These are phyloP conservation scores for Andricus quercusramuli DNA, from an alignment of 2,888 invertebrate genomes.

Conservation along the genomic window DNA sequence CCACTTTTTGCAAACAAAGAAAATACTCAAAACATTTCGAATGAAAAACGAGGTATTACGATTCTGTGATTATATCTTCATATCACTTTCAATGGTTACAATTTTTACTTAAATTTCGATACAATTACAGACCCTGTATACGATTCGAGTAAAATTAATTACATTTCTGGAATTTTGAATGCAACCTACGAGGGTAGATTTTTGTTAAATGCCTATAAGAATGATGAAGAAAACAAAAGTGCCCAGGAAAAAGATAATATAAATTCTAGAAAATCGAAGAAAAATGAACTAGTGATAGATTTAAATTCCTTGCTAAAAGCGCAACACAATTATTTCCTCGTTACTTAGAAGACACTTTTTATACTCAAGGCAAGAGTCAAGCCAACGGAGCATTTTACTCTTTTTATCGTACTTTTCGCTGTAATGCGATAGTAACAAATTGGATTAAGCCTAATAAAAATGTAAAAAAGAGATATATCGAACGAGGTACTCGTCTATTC, in stretches of 20 bases:
- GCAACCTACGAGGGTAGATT: slow-evolving; percentile 12
- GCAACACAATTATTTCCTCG: slow-evolving; percentile 25
- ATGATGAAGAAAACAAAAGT: neutral
- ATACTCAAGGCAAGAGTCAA: neutral
- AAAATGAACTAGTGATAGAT: slow-evolving; percentile 4
- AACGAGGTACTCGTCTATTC: no score
- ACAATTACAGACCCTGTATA: slow-evolving; percentile 8
- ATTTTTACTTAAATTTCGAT: neutral
- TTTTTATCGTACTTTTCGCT: slow-evolving; percentile 11
- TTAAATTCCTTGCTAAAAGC: slow-evolving; percentile 19
- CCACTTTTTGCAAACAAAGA: slow-evolving; percentile 19
- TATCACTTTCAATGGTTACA: no score
- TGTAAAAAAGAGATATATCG: slow-evolving; percentile 4
- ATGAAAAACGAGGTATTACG: neutral
- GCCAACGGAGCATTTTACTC: slow-evolving; percentile 13
- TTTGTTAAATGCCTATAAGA: slow-evolving; percentile 20
- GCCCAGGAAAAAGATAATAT: neutral
- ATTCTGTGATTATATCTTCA: no score
- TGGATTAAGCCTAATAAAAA: slow-evolving; percentile 16
- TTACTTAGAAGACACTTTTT: slow-evolving; percentile 4
- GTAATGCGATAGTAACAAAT: slow-evolving; percentile 11
- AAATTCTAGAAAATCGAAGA: neutral
- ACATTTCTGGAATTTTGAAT: slow-evolving; percentile 23
- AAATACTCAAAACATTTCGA: slow-evolving; percentile 14
- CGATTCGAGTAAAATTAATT: slow-evolving; percentile 12